Conservation (phyloP, 1,140 invertebrate genomes). For the Saccostrea echinata region DNA sequence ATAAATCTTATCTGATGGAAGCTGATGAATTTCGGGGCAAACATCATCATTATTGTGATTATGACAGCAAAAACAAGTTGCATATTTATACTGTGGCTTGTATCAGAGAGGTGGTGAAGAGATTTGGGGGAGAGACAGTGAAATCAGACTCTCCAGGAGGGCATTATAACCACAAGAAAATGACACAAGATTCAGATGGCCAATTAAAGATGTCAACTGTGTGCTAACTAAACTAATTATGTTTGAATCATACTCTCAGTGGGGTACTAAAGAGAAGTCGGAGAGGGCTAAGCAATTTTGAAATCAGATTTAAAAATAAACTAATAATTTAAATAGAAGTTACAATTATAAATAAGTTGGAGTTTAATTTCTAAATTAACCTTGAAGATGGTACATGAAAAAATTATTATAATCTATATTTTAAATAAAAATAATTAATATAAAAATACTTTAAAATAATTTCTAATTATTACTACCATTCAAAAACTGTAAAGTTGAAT, state of each 20-base stretch:
- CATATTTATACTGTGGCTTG: not conserved
- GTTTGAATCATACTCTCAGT: conserved; percentile 17
- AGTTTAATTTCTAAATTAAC: not conserved
- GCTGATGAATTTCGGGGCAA: not conserved
- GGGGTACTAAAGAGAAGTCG: not conserved
- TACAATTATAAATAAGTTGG: not conserved
- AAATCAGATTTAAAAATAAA: not conserved
- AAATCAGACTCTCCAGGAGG: conserved; percentile 1
- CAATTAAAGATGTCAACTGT: conserved; percentile 37
- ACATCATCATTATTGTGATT: conserved; percentile 24
- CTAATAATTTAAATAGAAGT: not conserved
- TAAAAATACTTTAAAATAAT: not conserved
- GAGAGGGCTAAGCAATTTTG: not conserved
- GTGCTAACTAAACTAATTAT: conserved; percentile 32
- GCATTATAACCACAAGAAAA: conserved; percentile 18
- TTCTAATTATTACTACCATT: too few relatives aligned
- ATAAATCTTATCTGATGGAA: conserved; percentile 28
- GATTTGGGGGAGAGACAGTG: not conserved
- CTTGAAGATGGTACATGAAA: not conserved
- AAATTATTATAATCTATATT: not conserved
- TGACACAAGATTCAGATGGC: conserved; percentile 27
- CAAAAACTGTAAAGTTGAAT: too few relatives aligned
- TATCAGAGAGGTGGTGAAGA: not conserved
- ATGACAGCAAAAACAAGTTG: conserved; percentile 29
- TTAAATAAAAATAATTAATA: not conserved